Percentiles rank a stretch among this genome's conserved stretches.
Evolutionary conservation across 2,888 invertebrate genomes (phyloP).

Genomic region (Trichopoda pennipes): DNA sequence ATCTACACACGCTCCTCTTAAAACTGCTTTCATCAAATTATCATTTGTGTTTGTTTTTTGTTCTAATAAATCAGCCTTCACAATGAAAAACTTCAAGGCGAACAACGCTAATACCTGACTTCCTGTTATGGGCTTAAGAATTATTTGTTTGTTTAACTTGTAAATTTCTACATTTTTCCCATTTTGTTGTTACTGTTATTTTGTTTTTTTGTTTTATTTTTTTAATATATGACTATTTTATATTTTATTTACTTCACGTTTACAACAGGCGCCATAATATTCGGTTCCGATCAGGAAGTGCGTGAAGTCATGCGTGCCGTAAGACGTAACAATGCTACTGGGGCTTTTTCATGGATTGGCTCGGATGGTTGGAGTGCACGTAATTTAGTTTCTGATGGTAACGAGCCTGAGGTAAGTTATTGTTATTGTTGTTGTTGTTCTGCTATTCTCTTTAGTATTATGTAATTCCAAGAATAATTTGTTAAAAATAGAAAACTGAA

Average conservation of each 20-base stretch:
- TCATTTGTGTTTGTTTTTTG: too few relatives aligned
- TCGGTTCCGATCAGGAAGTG: constrained; percentile 98
- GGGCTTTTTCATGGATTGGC: constrained; percentile 96
- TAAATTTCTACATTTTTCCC: not conserved
- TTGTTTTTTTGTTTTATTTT: not conserved
- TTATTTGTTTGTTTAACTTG: not conserved
- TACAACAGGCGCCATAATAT: constrained; percentile 92
- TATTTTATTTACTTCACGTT: constrained; percentile 1
- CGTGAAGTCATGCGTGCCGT: constrained; percentile 97
- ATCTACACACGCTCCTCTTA: too few relatives aligned
- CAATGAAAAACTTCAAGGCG: not conserved
- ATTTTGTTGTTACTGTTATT: not conserved
- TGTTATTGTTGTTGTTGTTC: not conserved
- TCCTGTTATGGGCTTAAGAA: not conserved
- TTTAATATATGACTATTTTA: not conserved
- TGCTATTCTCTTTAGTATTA: too few relatives aligned
- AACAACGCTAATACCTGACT: constrained; percentile 28
- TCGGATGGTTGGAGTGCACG: constrained; percentile 98
- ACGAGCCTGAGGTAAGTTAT: constrained; percentile 87
- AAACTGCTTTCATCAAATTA: too few relatives aligned
- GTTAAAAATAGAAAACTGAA: too few relatives aligned
- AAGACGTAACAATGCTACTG: constrained; percentile 91
- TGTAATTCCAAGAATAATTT: too few relatives aligned
- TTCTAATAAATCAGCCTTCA: too few relatives aligned
- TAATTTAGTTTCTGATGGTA: constrained; percentile 91